Evolutionary conservation across 2,113 vertebrate genomes (phyloP).

Genomic region (Coptodon rendalli): DNA sequence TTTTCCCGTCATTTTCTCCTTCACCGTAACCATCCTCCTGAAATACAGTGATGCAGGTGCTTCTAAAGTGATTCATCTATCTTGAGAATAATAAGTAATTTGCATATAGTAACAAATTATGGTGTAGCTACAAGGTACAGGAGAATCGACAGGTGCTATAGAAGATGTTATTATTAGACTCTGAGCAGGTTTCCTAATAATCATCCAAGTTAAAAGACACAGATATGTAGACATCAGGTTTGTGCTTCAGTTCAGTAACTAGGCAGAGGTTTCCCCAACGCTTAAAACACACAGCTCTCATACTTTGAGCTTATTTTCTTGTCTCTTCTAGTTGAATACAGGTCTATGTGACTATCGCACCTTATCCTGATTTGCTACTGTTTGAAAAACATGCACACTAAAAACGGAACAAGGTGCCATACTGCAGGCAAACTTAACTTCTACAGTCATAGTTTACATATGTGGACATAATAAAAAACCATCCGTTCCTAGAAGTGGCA

Average conservation of each 20-base stretch:
- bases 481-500: neutral
- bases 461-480: neutral
- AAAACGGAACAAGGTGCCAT: neutral
- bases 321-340: neutral
- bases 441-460: neutral
- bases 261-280: neutral
- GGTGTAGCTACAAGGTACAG: neutral
- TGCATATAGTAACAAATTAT: neutral
- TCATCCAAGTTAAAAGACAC: neutral
- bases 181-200: neutral
- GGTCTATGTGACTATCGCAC: neutral
- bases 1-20: conserved; percentile 85
- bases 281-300: neutral
- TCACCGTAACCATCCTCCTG: conserved; percentile 85
- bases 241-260: neutral
- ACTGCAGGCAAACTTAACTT: neutral
- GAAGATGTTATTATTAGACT: neutral
- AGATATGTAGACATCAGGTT: neutral
- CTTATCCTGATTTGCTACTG: neutral
- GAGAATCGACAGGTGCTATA: neutral
- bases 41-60: neutral
- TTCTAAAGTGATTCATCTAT: neutral
- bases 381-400: neutral
- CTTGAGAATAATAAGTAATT: neutral
- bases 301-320: neutral